Conservation (phyloP, 35 echinoderm and acorn worm species). For the Chiridota heheva region DNA sequence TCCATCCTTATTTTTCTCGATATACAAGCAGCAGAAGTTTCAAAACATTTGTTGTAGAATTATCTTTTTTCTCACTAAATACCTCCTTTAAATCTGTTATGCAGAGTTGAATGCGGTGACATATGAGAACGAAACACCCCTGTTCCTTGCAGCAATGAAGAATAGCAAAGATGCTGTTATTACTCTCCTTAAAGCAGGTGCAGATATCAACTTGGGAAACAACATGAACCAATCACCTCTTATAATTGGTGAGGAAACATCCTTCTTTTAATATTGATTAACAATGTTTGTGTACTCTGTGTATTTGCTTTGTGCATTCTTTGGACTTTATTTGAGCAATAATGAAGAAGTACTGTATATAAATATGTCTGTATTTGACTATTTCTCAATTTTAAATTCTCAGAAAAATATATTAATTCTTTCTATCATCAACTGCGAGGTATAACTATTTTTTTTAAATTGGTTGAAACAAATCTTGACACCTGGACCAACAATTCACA, state of each 20-base stretch:
- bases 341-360: not conserved
- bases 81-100: not conserved
- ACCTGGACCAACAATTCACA: too few species aligned
- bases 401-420: too few species aligned
- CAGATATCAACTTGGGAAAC: slow-evolving; percentile 61
- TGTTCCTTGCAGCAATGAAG: slow-evolving; percentile 69
- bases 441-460: too few species aligned
- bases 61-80: not conserved
- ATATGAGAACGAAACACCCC: slow-evolving; percentile 68
- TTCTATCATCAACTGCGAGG: too few species aligned
- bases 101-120: slow-evolving; percentile 51
- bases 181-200: slow-evolving; percentile 58
- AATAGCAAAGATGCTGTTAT: slow-evolving; percentile 58
- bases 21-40: too few species aligned
- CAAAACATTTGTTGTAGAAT: not conserved
- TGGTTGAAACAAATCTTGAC: too few species aligned
- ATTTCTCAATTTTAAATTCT: not conserved
- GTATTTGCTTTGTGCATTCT: not conserved
- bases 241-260: slow-evolving; percentile 46
- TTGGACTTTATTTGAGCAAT: not conserved
- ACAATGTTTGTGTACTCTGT: not conserved
- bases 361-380: not conserved
- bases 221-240: slow-evolving; percentile 67
- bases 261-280: not conserved
- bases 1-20: too few species aligned